Evolutionary conservation across 2,113 vertebrate species (phyloP).

Genomic region (Clupea harengus): DNA sequence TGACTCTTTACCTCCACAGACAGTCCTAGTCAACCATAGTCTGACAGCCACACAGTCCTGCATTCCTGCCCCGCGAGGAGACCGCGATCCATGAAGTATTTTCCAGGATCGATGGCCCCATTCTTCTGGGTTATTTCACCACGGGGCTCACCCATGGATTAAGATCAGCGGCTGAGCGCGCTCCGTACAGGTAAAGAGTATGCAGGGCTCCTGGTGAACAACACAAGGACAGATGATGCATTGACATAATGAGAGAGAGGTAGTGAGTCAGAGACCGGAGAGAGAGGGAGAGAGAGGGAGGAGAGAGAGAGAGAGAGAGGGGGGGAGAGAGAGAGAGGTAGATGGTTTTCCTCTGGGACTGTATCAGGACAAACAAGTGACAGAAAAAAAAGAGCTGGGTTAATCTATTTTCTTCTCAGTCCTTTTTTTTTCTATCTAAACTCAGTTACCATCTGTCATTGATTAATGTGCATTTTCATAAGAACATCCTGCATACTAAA

Average conservation of each 20-base stretch:
- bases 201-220: background rate
- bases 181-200: background rate
- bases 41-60: background rate
- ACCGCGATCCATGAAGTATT: background rate
- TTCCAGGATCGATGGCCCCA: background rate
- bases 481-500: slow-evolving; percentile 19
- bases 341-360: slow-evolving; percentile 4
- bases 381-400: slow-evolving; percentile 43
- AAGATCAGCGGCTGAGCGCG: background rate
- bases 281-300: too few relatives aligned
- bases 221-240: background rate
- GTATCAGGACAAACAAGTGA: background rate
- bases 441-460: slow-evolving; percentile 50
- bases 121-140: background rate
- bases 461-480: slow-evolving; percentile 36
- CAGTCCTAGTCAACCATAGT: too few relatives aligned
- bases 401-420: slow-evolving; percentile 29
- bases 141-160: background rate
- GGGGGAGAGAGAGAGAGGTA: background rate
- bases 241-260: slow-evolving; percentile 17
- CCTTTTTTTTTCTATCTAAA: slow-evolving; percentile 41
- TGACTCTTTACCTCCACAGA: background rate
- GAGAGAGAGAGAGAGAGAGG: slow-evolving; percentile 25
- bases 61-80: background rate
- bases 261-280: background rate